Evolutionary conservation across 2,113 vertebrate genomes (phyloP), one percentile per base, ranked within the genome.

Genomic region (Scytalopus superciliaris): DNA sequence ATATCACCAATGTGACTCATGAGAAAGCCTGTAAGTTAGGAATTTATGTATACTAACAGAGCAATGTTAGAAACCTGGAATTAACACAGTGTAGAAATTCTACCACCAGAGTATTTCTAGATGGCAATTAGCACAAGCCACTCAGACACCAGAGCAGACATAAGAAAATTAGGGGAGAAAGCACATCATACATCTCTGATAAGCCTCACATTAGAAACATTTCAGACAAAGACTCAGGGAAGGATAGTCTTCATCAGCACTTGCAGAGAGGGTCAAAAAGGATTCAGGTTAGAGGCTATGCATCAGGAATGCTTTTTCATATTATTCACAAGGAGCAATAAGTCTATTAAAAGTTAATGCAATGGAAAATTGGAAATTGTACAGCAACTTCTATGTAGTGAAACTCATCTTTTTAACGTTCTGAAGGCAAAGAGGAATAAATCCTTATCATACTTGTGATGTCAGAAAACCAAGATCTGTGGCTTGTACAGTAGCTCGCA

Each of bases 301-400:
- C n/a, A 42, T 68, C 56, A 64, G 60, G 59, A 92, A 64, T 78
- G 93, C n/a, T 77, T 96, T 85, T 85, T 81, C 68, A 33, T 96
- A 76, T 89, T 91, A 89, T 91, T 94, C 94, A 91, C 39, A 57
- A 64, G 47, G 31, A 92, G 89, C 78, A 96, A 69, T 93, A 89
- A 84, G 94, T 73, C 81, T 82, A 94, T 96, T 94, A 96, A 96
- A 96, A 93, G 64, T 96, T 95, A 95, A 97, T 95, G 89, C 0
- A 0, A 66, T 42, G 72, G 89, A 94, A 97, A 94, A 96, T 89
- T 91, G 93, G 93, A 97, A 97, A 92, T 78, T 82, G 57, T 89
- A 62, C 47, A 82, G 87, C 56, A 94, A 91, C 84, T 92, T 89
- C 84, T 94, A 10, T 69, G 62, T 60, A 68, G 84, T 89, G 93